phyloP scores from a whole-genome alignment of 2,797 vertebrate species.

The Argya squamiceps region DNA sequence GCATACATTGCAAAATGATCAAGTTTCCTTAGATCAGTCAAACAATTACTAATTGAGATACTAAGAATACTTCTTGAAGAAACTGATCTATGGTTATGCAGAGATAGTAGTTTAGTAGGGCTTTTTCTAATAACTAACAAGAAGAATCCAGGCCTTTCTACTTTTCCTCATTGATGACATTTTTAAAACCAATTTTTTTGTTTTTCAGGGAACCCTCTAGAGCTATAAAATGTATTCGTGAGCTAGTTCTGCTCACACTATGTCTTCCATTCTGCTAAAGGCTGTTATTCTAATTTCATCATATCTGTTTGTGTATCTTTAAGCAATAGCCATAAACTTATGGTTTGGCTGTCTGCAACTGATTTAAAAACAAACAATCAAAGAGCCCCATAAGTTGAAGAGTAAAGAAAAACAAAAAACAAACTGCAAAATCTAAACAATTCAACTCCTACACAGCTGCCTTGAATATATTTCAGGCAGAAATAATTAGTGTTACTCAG shows the following conservation, averaged over 20 bases:
- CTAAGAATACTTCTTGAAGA: neutral
- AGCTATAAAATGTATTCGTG: neutral
- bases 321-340: neutral
- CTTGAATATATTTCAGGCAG: neutral
- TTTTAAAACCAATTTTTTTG: neutral
- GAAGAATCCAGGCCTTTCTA: neutral
- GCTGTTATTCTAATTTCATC: neutral
- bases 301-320: neutral
- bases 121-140: neutral
- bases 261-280: neutral
- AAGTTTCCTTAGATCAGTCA: neutral
- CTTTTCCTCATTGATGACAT: neutral
- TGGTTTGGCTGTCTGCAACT: neutral
- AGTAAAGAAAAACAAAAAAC: neutral
- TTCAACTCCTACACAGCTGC: neutral
- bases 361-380: neutral
- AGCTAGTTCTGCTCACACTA: neutral
- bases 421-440: neutral
- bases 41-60: neutral
- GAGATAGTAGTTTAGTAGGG: neutral
- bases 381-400: neutral
- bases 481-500: slow-evolving; percentile 8
- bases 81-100: neutral
- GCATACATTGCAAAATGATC: neutral
- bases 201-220: neutral